Evolutionary conservation across 2,113 vertebrate species (phyloP).

Genomic region (Urocolius indicus): DNA sequence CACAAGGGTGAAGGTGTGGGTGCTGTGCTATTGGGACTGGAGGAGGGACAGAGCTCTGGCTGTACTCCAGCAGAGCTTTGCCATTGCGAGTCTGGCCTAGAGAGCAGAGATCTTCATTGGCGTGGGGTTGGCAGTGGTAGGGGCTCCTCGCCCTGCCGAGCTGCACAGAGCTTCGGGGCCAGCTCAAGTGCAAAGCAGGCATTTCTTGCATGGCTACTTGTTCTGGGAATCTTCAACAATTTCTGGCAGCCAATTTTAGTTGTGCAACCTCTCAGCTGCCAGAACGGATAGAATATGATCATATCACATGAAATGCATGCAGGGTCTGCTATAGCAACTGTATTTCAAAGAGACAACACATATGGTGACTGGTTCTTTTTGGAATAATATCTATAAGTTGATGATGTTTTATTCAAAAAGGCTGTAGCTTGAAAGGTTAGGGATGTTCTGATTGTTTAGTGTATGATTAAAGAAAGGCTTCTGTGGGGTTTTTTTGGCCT

Average conservation of each 20-base stretch:
- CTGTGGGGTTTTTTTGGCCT: conserved; percentile 61
- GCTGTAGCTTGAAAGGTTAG: conserved; percentile 74
- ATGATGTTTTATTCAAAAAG: conserved; percentile 76
- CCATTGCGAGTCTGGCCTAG: not conserved
- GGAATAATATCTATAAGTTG: conserved; percentile 75
- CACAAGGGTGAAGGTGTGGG: not conserved
- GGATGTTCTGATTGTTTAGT: conserved; percentile 73
- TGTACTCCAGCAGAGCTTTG: not conserved
- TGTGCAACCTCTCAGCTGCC: conserved; percentile 73
- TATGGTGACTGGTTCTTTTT: conserved; percentile 75
- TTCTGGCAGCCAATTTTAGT: conserved; percentile 71
- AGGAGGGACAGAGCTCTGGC: not conserved
- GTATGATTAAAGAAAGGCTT: conserved; percentile 67
- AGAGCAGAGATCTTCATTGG: not conserved
- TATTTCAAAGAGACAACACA: conserved; percentile 74
- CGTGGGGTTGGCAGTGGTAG: rapidly evolving
- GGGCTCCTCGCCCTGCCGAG: rapidly evolving
- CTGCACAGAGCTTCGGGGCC: not conserved
- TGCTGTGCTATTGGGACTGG: not conserved
- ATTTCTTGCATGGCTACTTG: conserved; percentile 50
- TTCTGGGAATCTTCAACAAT: conserved; percentile 70
- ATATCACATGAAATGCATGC: conserved; percentile 74
- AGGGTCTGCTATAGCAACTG: conserved; percentile 73
- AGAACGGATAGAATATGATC: conserved; percentile 70
- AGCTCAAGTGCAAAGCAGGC: not conserved